Conservation (phyloP, 2,797 vertebrate genomes). For the Pachyuromys duprasi region DNA sequence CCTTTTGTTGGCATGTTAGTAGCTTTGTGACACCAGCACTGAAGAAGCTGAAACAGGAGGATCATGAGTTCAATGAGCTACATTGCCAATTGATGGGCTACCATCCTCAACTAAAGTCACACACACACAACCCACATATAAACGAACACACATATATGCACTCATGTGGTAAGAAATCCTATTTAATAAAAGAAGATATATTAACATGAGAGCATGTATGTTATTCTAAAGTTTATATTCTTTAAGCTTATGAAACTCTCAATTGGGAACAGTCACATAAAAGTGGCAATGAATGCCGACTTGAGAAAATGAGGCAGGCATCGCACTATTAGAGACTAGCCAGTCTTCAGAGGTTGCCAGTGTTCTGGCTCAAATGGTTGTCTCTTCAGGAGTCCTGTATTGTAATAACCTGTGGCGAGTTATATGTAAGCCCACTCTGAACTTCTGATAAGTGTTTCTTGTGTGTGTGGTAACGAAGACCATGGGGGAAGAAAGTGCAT, state of each 20-base stretch:
- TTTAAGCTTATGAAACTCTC: background rate
- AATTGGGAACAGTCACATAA: background rate
- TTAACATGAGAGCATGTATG: background rate
- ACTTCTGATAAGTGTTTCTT: background rate
- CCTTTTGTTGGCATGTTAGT: background rate
- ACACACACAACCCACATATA: too few relatives aligned
- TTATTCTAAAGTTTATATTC: constrained; percentile 10
- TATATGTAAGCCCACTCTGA: background rate
- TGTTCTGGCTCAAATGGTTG: background rate
- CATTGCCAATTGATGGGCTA: background rate
- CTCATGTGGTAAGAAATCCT: background rate
- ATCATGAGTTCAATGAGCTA: background rate
- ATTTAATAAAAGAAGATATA: background rate
- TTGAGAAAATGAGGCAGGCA: background rate
- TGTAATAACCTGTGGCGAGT: background rate
- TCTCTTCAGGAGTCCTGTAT: background rate
- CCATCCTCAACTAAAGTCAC: background rate
- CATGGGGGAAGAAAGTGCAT: background rate
- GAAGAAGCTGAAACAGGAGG: background rate
- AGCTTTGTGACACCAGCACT: background rate
- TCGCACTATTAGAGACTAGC: background rate
- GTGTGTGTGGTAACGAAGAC: background rate
- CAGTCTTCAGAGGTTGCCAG: background rate
- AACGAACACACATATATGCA: background rate
- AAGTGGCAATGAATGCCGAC: background rate